Percentiles rank a stretch among this genome's conserved stretches.
Evolutionary conservation across 2,888 invertebrate genomes (phyloP).

Genomic region (Epinotia bilunana): DNA sequence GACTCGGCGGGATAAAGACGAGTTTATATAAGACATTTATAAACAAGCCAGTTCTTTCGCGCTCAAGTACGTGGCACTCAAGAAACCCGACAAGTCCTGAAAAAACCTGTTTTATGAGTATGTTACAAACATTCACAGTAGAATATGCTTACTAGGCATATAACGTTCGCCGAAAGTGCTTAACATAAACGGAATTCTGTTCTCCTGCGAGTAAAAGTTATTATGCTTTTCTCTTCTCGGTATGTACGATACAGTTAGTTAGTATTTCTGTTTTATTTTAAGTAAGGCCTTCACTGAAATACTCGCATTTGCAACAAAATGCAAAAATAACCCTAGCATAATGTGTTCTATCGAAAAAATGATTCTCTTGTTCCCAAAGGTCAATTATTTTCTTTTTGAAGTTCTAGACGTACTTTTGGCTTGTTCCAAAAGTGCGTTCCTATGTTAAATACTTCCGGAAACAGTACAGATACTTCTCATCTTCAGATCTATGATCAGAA

Average conservation of each 20-base stretch:
- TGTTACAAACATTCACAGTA: conserved; percentile 1
- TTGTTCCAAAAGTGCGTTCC: too few species aligned
- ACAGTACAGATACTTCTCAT: too few species aligned
- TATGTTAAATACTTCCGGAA: too few species aligned
- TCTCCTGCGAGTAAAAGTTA: neutral
- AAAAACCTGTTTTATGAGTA: conserved; percentile 8
- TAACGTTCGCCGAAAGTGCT: conserved; percentile 26
- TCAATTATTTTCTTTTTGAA: too few species aligned
- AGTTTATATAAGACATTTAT: conserved; percentile 19
- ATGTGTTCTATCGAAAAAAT: too few species aligned
- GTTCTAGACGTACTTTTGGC: too few species aligned
- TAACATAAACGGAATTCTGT: conserved; percentile 11
- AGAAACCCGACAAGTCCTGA: conserved; percentile 14
- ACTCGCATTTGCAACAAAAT: too few species aligned
- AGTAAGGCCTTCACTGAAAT: conserved; percentile 52
- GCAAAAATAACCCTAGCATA: too few species aligned
- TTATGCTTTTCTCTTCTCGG: neutral
- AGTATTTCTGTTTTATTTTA: conserved; percentile 4
- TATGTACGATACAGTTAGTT: neutral
- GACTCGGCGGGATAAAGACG: neutral
- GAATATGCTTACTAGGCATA: conserved; percentile 7
- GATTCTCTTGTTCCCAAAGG: too few species aligned
- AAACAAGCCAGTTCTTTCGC: conserved; percentile 23
- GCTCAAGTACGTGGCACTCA: neutral
- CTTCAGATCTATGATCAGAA: too few species aligned